Percentiles rank a stretch among this genome's conserved stretches.
phyloP scores from a whole-genome alignment of 2,888 invertebrate species.

The Agriotes lineatus region DNA sequence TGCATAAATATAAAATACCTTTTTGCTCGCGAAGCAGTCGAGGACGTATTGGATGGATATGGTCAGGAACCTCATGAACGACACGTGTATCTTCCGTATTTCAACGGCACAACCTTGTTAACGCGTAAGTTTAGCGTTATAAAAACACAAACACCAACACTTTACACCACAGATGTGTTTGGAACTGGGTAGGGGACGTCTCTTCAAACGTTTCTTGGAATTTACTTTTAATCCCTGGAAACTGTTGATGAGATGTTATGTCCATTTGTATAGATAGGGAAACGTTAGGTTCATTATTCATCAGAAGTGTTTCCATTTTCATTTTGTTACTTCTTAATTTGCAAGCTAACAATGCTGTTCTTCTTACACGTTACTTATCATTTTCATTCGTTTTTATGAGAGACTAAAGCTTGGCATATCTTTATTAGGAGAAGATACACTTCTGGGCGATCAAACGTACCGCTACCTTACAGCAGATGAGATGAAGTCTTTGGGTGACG shows the following conservation, averaged over 20 bases:
- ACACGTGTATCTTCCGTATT: slow-evolving; percentile 87
- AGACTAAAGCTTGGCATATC: too few relatives aligned
- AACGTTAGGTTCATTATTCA: slow-evolving; percentile 29
- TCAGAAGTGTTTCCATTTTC: slow-evolving; percentile 16
- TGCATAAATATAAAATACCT: slow-evolving; percentile 31
- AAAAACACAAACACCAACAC: slow-evolving; percentile 34
- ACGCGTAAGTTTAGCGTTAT: slow-evolving; percentile 76
- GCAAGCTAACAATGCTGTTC: slow-evolving; percentile 18
- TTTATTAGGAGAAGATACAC: slow-evolving; percentile 86
- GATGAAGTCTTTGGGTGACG: slow-evolving; percentile 95
- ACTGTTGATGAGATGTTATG: not conserved
- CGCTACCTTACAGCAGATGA: slow-evolving; percentile 94
- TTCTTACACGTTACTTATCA: slow-evolving; percentile 1
- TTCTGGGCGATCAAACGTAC: slow-evolving; percentile 91
- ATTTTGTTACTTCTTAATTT: slow-evolving; percentile 20
- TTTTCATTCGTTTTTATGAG: too few relatives aligned
- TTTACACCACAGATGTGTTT: slow-evolving; percentile 2
- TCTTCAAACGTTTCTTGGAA: not conserved
- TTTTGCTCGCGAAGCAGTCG: slow-evolving; percentile 53
- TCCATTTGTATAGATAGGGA: not conserved
- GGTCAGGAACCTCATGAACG: slow-evolving; percentile 81
- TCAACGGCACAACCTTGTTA: slow-evolving; percentile 83
- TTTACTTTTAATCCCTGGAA: not conserved
- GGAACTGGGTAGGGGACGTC: too few relatives aligned
- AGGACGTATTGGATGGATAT: slow-evolving; percentile 69